Base-by-base conservation (phyloP, 2,113 vertebrate species). In the Brienomyrus longianalis region DNA sequence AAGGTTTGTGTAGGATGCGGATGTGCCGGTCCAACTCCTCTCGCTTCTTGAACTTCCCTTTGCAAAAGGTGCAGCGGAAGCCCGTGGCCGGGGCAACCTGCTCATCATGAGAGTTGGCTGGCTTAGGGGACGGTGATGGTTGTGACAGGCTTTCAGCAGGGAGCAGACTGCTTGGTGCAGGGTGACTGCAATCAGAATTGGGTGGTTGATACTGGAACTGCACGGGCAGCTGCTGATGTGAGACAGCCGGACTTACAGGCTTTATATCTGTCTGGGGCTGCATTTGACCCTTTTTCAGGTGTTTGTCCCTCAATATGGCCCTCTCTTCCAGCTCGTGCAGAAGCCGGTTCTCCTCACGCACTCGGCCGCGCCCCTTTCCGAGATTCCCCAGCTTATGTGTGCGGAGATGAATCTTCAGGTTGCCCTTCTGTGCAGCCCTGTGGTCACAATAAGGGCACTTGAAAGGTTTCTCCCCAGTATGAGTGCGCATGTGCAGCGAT, bases 361-460 rank as follows among this genome's bases (percentile, higher is more conserved):
- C 96, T 0, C n/a, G 93, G 51, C 96, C 96, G 0, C 95, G 93
- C 2, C 95, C 96, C 70, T 97, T 97, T 89, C 94, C 95, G 83
- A 98, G 92, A 21, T 97, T 96, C 43, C 98, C 97, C 15, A 98
- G 96, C 92, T 98, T 98, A 93, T 99, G 98, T 94, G 97, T 97
- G 50, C 98, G 97, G 83, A 99, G 96, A 92, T 99, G 98, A 83
- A 97, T 97, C 94, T 99, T 99, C 87, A 99, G 93, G 90, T 97
- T 98, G 90, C 98, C 98, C 93, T 99, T 99, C 92, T 99, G 98
- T n/a, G 98, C 98, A 1, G 98, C 97, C 92, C 98, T 94, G 94
- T 99, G 98, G 91, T 98, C 98, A 2, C 98, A 99, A 94, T 99
- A 98, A 45, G 98, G 98, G 90, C 98, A 99, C 94, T 98, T 98